phyloP scores from a whole-genome alignment of 2,888 invertebrate species.

The Melikaiella ostensackeni region DNA sequence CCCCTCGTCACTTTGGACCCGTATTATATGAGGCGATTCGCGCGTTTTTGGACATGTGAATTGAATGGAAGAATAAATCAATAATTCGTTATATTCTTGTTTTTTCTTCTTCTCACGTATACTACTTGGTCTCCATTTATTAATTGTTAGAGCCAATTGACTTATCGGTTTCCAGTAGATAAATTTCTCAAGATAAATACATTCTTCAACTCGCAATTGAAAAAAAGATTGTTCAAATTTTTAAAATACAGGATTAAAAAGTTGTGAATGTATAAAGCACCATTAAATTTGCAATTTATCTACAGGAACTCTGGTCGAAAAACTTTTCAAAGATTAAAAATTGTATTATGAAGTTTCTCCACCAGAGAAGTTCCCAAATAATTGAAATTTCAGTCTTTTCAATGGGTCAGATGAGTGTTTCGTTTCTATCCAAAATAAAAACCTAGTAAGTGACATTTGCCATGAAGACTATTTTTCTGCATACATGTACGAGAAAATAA shows the following conservation, averaged over 20 bases:
- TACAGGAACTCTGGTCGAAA: background rate
- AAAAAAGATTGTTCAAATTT: background rate
- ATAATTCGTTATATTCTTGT: background rate
- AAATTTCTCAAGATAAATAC: background rate
- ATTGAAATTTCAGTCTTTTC: constrained; percentile 29
- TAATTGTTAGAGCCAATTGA: constrained; percentile 4
- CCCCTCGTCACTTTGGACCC: background rate
- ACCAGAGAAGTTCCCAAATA: background rate
- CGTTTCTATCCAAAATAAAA: background rate
- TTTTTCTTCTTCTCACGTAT: background rate
- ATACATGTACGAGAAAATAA: too few relatives aligned
- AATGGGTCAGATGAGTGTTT: constrained; percentile 3
- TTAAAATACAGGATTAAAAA: background rate
- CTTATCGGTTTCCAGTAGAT: background rate
- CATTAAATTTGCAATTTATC: background rate
- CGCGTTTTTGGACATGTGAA: background rate
- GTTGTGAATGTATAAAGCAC: background rate
- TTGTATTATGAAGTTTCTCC: background rate
- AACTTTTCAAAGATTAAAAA: background rate
- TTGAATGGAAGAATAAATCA: background rate
- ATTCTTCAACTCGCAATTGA: background rate
- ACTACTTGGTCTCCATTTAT: constrained; percentile 3
- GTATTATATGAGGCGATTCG: background rate
- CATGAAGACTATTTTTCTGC: too few relatives aligned
- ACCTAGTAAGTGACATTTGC: too few relatives aligned